Conservation (phyloP, 2,113 vertebrate species). For the Laterallus jamaicensis region DNA sequence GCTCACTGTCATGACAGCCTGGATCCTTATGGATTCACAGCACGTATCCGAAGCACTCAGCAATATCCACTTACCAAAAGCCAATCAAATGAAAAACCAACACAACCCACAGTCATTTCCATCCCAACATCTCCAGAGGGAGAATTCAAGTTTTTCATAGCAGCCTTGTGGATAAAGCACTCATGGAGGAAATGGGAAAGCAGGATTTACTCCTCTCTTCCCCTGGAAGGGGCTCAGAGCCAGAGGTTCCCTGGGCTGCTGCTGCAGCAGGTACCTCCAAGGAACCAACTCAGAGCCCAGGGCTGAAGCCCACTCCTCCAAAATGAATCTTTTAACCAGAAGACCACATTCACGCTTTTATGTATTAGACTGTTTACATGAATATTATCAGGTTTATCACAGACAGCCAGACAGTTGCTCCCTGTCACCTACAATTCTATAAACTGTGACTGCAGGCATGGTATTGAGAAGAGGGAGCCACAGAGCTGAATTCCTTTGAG, state of each 20-base stretch:
- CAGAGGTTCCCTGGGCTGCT: background rate
- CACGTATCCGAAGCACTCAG: background rate
- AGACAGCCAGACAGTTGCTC: background rate
- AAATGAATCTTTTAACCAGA: background rate
- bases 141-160: background rate
- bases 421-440: background rate
- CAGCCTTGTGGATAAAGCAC: background rate
- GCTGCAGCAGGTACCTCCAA: background rate
- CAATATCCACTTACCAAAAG: background rate
- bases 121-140: background rate
- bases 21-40: background rate
- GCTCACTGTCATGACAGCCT: background rate
- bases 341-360: background rate
- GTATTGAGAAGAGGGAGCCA: background rate
- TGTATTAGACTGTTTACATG: rapidly evolving
- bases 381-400: background rate
- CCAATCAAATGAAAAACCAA: background rate
- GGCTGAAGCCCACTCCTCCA: background rate
- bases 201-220: background rate
- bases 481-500: background rate
- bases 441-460: background rate
- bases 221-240: background rate
- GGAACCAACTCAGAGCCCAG: background rate
- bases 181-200: background rate
- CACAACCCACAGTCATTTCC: background rate